These are phyloP conservation scores for Acrobasis suavella DNA, from an alignment of 2,888 invertebrate genomes.

Conservation along the genomic window DNA sequence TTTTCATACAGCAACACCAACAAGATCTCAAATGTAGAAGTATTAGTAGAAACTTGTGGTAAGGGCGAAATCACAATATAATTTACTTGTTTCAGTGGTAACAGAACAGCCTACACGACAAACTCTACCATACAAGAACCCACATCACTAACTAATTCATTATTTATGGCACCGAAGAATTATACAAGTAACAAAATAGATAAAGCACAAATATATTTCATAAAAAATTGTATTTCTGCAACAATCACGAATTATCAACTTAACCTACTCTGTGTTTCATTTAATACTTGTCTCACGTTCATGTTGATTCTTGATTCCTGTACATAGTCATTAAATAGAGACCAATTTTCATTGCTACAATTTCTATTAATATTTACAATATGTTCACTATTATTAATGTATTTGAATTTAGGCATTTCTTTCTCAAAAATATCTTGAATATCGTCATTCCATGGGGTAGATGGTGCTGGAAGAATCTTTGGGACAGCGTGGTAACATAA, in stretches of 20 bases:
- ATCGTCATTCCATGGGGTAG: constrained; percentile 73
- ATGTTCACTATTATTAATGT: constrained; percentile 44
- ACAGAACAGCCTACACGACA: constrained; percentile 54
- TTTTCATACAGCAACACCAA: too few relatives aligned
- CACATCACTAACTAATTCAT: constrained; percentile 28
- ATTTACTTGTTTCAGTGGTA: constrained; percentile 54
- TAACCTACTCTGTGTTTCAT: constrained; percentile 79
- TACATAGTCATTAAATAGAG: constrained; percentile 83
- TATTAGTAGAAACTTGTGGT: not conserved
- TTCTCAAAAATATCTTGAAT: constrained; percentile 22
- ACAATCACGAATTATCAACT: constrained; percentile 41
- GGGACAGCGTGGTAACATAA: constrained; percentile 97
- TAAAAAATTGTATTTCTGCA: constrained; percentile 41
- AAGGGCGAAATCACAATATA: too few relatives aligned
- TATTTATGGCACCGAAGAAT: constrained; percentile 27
- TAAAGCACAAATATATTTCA: constrained; percentile 29
- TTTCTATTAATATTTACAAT: constrained; percentile 49
- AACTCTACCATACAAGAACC: constrained; percentile 31
- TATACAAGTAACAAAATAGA: constrained; percentile 21
- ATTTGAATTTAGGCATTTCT: constrained; percentile 43
- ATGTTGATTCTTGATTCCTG: constrained; percentile 93
- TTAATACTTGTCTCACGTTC: constrained; percentile 95
- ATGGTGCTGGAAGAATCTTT: constrained; percentile 84
- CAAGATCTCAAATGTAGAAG: too few relatives aligned
- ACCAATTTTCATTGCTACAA: constrained; percentile 67